phyloP scores from a whole-genome alignment of 2,113 vertebrate species.

The Plotosus lineatus region DNA sequence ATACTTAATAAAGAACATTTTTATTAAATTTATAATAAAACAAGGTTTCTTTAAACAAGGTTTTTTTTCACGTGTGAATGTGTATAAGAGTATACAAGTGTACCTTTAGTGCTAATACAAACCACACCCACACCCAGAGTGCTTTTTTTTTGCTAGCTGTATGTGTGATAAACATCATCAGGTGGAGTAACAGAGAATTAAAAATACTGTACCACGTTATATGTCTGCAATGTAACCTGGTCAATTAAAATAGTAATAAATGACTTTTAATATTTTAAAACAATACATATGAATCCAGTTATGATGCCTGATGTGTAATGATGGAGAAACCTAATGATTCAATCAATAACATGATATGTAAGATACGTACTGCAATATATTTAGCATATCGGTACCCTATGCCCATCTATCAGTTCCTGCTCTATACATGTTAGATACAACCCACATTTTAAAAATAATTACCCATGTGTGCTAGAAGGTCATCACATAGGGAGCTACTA shows the following conservation, averaged over 20 bases:
- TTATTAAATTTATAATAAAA: not conserved
- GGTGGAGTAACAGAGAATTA: not conserved
- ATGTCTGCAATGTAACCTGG: not conserved
- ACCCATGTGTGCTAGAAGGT: not conserved
- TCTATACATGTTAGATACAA: not conserved
- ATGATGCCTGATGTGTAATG: no score
- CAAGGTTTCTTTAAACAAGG: not conserved
- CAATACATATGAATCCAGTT: not conserved
- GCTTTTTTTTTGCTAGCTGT: not conserved
- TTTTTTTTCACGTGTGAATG: not conserved
- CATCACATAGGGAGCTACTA: not conserved
- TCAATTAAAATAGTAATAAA: not conserved
- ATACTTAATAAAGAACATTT: not conserved
- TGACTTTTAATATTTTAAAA: not conserved
- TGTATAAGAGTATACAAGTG: not conserved
- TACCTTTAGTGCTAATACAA: not conserved
- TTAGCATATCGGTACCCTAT: no score
- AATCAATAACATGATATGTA: no score
- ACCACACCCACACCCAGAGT: not conserved
- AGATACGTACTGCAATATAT: no score
- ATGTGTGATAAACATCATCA: not conserved
- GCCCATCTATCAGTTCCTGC: no score
- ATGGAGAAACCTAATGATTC: not conserved
- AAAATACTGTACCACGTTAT: no score
- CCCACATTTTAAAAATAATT: no score